Percentiles rank a stretch among this genome's conserved stretches.
Evolutionary conservation across 2,888 invertebrate species (phyloP).

Genomic region (Leptinotarsa haldemani): DNA sequence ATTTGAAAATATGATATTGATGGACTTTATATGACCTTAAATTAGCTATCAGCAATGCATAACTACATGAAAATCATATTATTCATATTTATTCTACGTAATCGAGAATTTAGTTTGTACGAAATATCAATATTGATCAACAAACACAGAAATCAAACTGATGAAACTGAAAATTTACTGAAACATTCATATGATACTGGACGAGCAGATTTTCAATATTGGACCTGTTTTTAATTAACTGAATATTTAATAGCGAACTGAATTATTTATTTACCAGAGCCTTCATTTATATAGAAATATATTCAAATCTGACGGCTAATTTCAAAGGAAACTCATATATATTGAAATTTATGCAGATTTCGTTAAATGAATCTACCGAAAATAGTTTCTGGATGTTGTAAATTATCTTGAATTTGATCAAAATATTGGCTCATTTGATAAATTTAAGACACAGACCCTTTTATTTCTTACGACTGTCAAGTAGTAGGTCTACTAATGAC

Average conservation of each 20-base stretch:
- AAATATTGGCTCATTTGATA: not conserved
- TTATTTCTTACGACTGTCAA: no score
- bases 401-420: not conserved
- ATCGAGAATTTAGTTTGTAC: slow-evolving; percentile 3
- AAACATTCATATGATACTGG: slow-evolving; percentile 1
- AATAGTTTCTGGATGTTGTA: slow-evolving; percentile 3
- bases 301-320: not conserved
- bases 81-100: not conserved
- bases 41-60: not conserved
- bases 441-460: no score
- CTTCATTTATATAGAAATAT: not conserved
- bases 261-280: not conserved
- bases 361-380: not conserved
- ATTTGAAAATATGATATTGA: not conserved
- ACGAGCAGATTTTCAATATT: not conserved
- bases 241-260: not conserved
- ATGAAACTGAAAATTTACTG: slow-evolving; percentile 9
- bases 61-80: slow-evolving; percentile 1
- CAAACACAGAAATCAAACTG: not conserved
- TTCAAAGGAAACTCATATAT: slow-evolving; percentile 3
- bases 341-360: slow-evolving; percentile 17
- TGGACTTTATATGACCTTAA: not conserved
- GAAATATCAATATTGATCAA: slow-evolving; percentile 9
- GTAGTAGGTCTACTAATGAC: no score
- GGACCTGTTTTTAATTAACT: not conserved